Evolutionary conservation across 2,113 vertebrate genomes (phyloP), one percentile per base, ranked within the genome.

Genomic region (Tiliqua scincoides): DNA sequence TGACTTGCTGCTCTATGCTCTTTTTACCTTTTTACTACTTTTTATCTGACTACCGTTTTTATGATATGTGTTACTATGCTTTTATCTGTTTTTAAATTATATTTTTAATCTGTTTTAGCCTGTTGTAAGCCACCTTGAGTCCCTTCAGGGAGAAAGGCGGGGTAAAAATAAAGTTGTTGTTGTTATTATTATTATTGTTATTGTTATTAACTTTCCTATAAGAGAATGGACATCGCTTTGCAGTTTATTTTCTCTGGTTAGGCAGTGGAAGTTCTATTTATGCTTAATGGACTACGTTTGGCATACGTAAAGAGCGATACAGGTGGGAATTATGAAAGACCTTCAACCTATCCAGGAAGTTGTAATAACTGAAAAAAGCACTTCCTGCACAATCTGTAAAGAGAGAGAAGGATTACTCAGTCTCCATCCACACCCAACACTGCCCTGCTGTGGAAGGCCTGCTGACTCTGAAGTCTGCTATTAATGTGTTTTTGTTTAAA

Each of bases 321-420:
- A 96, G 95, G 95, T 83, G 93, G 97, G 97, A 97, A 95, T 97
- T 97, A 97, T 96, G 96, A 96, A 95, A 65, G 95, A 95, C 96
- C 96, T 96, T 96, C 94, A 94, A 96, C 96, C 96, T 95, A 91
- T 93, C 82, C 95, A 97, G 96, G 96, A 97, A 97, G 96, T 96
- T 96, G 94, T 96, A 97, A 96, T 96, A 97, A 97, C 95, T 96
- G 95, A 95, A 97, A 92, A 94, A 96, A 96, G 74, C 84, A 4
- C 92, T 96, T 95, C 93, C 95, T 70, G 81, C 20, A 87, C 92
- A 91, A 94, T 88, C 77, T 83, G 92, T 82, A 89, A 81, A 52
- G 88, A 93, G 93, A 95, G 63, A 63, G 32, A 68, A 43, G 32
- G 27, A 37, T 85, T 57, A 30, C 30, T 77, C 18, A 12, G 25